Percentiles rank a stretch among this genome's conserved stretches.
phyloP scores from a whole-genome alignment of 2,797 vertebrate genomes.

The Eulemur coronatus region DNA sequence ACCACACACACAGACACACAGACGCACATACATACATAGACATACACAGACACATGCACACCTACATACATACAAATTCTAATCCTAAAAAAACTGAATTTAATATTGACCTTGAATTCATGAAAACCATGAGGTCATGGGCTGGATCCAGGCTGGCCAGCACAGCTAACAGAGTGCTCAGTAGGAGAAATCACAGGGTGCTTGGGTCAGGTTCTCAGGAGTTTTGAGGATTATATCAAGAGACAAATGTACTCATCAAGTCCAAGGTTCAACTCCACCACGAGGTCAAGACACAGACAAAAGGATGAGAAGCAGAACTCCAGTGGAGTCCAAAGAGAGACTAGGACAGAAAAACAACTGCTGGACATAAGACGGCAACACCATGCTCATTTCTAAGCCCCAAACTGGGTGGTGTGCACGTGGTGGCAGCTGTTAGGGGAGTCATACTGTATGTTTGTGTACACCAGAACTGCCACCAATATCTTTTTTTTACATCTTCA shows the following conservation, averaged over 20 bases:
- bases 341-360: neutral
- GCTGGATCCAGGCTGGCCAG: neutral
- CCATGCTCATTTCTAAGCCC: neutral
- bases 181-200: neutral
- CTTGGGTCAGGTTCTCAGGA: neutral
- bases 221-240: neutral
- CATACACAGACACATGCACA: neutral
- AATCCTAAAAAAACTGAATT: neutral
- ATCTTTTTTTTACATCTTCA: neutral
- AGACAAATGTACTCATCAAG: neutral
- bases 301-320: neutral
- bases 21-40: neutral
- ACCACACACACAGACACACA: neutral
- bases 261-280: neutral
- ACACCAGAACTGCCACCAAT: neutral
- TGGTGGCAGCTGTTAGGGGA: too few relatives aligned
- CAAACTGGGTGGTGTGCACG: neutral
- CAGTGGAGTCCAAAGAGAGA: neutral
- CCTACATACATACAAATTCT: neutral
- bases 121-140: neutral
- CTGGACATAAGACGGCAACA: fast-evolving
- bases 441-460: fast-evolving
- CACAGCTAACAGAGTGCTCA: neutral
- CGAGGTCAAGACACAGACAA: neutral
- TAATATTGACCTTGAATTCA: neutral